Evolutionary conservation across 2,888 invertebrate species (phyloP).

Genomic region (Chymomyza amoena): DNA sequence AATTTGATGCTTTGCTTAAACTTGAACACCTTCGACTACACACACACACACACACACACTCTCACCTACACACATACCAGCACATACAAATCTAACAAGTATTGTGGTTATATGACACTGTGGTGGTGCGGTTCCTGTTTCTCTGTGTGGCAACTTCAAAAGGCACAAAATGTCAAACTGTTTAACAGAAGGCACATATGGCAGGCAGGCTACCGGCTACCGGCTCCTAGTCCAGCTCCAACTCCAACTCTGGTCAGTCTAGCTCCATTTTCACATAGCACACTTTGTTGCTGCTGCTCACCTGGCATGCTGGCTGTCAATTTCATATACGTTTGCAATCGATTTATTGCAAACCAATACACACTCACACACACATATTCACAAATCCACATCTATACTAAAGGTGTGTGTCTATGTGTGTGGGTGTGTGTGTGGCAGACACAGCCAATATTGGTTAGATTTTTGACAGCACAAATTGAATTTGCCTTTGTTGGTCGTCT

Average conservation of each 20-base stretch:
- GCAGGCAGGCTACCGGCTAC: slow-evolving; percentile 4
- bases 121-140: neutral
- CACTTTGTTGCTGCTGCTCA: slow-evolving; percentile 36
- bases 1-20: slow-evolving; percentile 65
- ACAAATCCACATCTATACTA: neutral
- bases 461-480: slow-evolving; percentile 73
- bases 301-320: slow-evolving; percentile 68
- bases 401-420: neutral
- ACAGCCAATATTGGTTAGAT: slow-evolving; percentile 72
- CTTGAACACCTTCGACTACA: slow-evolving; percentile 40
- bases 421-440: slow-evolving; percentile 14
- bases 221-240: neutral
- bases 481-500: slow-evolving; percentile 54
- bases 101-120: neutral
- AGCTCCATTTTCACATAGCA: neutral
- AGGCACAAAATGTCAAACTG: slow-evolving; percentile 18
- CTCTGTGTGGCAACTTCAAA: neutral
- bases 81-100: neutral
- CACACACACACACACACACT: neutral
- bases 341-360: slow-evolving; percentile 47
- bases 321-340: slow-evolving; percentile 74
- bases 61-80: neutral
- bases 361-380: slow-evolving; percentile 5
- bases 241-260: neutral
- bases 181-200: slow-evolving; percentile 28